These are phyloP conservation scores for Toxotes lorentzi DNA, from an alignment of 2,797 vertebrate species.

Conservation along the genomic window DNA sequence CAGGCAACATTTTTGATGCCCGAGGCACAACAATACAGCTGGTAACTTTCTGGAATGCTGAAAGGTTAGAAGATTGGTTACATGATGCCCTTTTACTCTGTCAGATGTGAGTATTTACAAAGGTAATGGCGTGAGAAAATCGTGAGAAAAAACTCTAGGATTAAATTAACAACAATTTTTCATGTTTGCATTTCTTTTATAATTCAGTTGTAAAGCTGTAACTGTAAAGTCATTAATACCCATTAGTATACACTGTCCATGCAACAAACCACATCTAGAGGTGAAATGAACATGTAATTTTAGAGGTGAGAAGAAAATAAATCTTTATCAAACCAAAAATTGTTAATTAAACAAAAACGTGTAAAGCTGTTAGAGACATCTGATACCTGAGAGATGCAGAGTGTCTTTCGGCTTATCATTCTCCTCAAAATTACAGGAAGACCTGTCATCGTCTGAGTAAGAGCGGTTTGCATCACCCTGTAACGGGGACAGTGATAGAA, in stretches of 20 bases:
- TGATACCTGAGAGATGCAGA: constrained; percentile 90
- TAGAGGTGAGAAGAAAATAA: constrained; percentile 17
- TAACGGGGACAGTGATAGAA: constrained; percentile 11
- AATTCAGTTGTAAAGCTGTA: neutral
- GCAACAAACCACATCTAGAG: neutral
- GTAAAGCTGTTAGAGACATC: neutral
- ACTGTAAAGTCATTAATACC: neutral
- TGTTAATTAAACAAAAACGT: neutral
- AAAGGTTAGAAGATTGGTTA: neutral
- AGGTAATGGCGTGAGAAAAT: neutral
- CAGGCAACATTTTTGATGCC: constrained; percentile 3
- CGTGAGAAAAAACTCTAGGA: neutral
- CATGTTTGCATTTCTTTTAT: neutral
- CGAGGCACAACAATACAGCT: neutral
- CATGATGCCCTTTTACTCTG: neutral
- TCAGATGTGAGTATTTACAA: neutral
- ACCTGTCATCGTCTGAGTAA: constrained; percentile 95
- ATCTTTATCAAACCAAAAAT: constrained; percentile 2
- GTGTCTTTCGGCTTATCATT: constrained; percentile 91
- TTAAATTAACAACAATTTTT: neutral
- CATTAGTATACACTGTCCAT: neutral
- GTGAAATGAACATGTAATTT: constrained; percentile 5
- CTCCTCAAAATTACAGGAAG: constrained; percentile 94
- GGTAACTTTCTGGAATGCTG: neutral
- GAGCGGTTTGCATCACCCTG: constrained; percentile 98